phyloP scores from a whole-genome alignment of 2,888 invertebrate species.

The Spilosoma lubricipeda region DNA sequence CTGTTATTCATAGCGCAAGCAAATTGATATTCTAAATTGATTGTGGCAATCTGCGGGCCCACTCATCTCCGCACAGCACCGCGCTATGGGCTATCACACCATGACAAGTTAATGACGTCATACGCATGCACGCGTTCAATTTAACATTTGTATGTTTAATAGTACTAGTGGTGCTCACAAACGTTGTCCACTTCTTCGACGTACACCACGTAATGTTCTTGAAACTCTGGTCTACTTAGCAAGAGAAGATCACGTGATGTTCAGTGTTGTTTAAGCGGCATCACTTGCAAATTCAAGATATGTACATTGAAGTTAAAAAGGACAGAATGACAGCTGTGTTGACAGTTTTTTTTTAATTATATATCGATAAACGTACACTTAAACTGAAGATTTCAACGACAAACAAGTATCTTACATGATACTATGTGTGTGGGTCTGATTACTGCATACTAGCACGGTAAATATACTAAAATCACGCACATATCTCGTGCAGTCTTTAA shows the following conservation, averaged over 20 bases:
- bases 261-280: too few species aligned
- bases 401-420: too few species aligned
- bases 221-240: too few species aligned
- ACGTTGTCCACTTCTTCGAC: not conserved
- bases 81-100: not conserved
- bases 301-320: not conserved
- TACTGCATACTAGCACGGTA: too few species aligned
- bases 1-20: constrained; percentile 9
- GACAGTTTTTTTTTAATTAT: not conserved
- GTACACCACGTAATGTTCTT: too few species aligned
- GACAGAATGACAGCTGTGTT: not conserved
- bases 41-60: constrained; percentile 18
- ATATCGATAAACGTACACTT: not conserved
- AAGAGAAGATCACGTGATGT: too few species aligned
- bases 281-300: too few species aligned
- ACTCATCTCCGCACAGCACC: not conserved
- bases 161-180: not conserved
- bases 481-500: too few species aligned
- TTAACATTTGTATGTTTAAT: not conserved
- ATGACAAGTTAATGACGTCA: not conserved
- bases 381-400: not conserved
- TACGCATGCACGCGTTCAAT: not conserved
- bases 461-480: too few species aligned
- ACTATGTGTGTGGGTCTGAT: too few species aligned
- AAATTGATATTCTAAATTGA: constrained; percentile 25